Conservation (phyloP, 2,797 vertebrate species). For the Sparidentex hasta region DNA sequence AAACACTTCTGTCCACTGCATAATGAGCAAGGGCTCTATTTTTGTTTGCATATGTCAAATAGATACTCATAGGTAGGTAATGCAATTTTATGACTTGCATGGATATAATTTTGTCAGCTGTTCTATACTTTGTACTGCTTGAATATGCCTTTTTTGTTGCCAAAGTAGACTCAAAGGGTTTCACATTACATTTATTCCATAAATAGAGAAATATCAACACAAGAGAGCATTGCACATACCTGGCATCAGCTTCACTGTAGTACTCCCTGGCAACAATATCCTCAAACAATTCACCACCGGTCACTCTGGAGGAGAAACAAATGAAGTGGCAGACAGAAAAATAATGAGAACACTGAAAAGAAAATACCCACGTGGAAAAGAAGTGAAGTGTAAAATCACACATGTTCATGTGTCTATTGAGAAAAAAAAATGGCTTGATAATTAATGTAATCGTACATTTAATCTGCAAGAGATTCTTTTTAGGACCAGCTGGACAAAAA, state of each 20-base stretch:
- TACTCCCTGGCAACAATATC: slow-evolving; percentile 98
- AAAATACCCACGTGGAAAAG: not conserved
- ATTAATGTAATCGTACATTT: not conserved
- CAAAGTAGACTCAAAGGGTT: not conserved
- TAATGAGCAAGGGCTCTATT: not conserved
- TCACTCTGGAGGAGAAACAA: slow-evolving; percentile 87
- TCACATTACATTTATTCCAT: not conserved
- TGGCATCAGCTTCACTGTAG: slow-evolving; percentile 99
- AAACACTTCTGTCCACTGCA: not conserved
- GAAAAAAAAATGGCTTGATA: not conserved
- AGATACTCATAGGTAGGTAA: not conserved
- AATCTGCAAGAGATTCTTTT: not conserved
- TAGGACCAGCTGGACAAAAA: not conserved
- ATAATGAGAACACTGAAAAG: not conserved
- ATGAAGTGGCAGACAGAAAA: not conserved
- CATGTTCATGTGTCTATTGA: not conserved
- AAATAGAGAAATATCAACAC: not conserved
- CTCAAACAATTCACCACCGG: slow-evolving; percentile 97
- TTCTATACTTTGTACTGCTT: not conserved
- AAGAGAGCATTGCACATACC: slow-evolving; percentile 85
- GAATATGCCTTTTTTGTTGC: slow-evolving; percentile 38
- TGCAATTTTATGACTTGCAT: not conserved
- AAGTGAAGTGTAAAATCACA: slow-evolving; percentile 4
- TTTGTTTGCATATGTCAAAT: not conserved
- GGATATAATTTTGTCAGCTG: not conserved